Percentiles rank a stretch among this genome's conserved stretches.
These are phyloP conservation scores for Bombus soroeensis DNA, from an alignment of 1,140 invertebrate species.

Conservation along the genomic window DNA sequence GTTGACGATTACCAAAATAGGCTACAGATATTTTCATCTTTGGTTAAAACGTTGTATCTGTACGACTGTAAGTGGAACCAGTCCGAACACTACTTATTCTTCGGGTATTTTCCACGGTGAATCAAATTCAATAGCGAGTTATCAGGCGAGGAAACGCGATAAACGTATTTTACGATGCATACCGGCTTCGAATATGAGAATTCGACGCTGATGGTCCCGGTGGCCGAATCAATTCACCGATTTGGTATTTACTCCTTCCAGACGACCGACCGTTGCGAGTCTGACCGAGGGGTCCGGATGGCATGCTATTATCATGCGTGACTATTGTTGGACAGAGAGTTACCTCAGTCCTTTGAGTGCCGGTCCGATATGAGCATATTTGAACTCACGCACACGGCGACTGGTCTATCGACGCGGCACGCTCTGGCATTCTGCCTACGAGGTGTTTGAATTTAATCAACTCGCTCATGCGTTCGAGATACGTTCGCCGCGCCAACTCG, in stretches of 20 bases:
- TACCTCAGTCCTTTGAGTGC: constrained; percentile 77
- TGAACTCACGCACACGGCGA: constrained; percentile 72
- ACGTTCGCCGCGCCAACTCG: constrained; percentile 73
- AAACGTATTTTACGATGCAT: no score
- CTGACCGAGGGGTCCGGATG: constrained; percentile 67
- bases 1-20: no score
- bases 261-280: constrained; percentile 70
- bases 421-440: constrained; percentile 77
- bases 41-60: no score
- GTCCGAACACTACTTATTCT: no score
- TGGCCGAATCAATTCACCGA: constrained; percentile 50
- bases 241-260: constrained; percentile 75
- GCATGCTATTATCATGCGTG: constrained; percentile 79
- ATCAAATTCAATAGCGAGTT: not conserved
- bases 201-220: not conserved
- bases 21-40: no score
- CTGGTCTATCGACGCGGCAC: constrained; percentile 63
- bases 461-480: constrained; percentile 79
- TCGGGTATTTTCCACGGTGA: no score
- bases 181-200: constrained; percentile 8
- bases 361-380: constrained; percentile 81
- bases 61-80: no score
- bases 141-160: no score
- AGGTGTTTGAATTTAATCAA: constrained; percentile 83
- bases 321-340: constrained; percentile 78